phyloP scores from a whole-genome alignment of 2,113 vertebrate species.

The Ascaphus truei region DNA sequence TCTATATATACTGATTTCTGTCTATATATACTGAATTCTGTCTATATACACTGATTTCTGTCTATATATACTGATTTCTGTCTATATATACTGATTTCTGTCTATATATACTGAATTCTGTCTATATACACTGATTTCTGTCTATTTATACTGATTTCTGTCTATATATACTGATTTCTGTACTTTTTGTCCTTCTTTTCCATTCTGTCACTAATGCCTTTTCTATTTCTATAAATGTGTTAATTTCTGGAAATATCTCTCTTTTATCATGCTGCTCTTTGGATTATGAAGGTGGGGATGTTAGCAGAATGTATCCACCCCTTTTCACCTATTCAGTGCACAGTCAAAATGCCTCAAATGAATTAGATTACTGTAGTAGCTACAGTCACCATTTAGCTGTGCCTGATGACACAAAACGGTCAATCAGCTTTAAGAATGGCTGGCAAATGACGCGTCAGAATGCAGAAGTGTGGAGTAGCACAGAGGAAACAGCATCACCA shows the following conservation, averaged over 20 bases:
- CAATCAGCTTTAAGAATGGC: constrained; percentile 75
- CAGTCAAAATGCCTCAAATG: constrained; percentile 63
- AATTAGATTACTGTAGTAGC: constrained; percentile 69
- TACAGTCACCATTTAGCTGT: constrained; percentile 69
- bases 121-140: neutral
- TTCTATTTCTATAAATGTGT: constrained; percentile 60
- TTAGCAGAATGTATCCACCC: constrained; percentile 79
- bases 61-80: neutral
- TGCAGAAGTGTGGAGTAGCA: constrained; percentile 83
- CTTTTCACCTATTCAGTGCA: constrained; percentile 78
- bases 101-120: neutral
- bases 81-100: neutral
- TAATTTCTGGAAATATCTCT: constrained; percentile 85
- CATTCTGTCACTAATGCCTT: constrained; percentile 58
- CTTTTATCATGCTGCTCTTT: constrained; percentile 86
- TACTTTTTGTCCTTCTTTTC: constrained; percentile 8
- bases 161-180: neutral
- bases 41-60: no score
- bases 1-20: no score
- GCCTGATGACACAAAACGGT: constrained; percentile 71
- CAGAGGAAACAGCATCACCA: constrained; percentile 64
- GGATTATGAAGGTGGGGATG: constrained; percentile 90
- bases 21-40: no score
- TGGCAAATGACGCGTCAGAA: constrained; percentile 81
- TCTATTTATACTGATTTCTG: neutral